Conservation (phyloP, 2,797 vertebrate genomes). For the Epinephelus awoara region DNA sequence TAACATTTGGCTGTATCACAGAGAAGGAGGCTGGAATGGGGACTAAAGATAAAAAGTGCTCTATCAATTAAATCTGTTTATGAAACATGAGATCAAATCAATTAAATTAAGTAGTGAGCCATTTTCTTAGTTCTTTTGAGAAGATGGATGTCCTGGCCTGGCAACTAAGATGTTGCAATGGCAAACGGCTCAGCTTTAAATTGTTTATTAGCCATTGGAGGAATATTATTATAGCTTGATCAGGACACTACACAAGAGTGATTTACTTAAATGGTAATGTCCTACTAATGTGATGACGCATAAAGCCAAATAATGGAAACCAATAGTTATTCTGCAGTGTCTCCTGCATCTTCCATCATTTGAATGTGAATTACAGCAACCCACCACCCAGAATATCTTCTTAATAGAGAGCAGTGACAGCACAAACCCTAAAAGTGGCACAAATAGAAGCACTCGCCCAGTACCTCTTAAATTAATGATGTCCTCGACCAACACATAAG, state of each 20-base stretch:
- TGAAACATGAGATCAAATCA: conserved; percentile 25
- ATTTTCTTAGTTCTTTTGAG: conserved; percentile 7
- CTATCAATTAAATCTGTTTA: conserved; percentile 16
- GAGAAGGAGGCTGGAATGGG: background rate
- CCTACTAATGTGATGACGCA: conserved; percentile 10
- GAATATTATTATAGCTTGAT: background rate
- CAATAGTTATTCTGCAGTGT: background rate
- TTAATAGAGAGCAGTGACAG: conserved; percentile 30
- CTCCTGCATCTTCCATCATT: conserved; percentile 7
- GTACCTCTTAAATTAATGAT: conserved; percentile 73
- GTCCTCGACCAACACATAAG: conserved; percentile 31
- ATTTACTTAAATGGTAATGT: conserved; percentile 3
- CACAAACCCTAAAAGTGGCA: conserved; percentile 59
- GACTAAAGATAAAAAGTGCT: conserved; percentile 1
- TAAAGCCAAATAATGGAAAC: conserved; percentile 8
- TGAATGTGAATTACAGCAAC: conserved; percentile 18
- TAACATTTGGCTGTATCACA: background rate
- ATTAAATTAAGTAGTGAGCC: background rate
- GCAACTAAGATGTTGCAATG: conserved; percentile 19
- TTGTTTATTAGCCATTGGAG: background rate
- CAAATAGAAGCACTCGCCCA: conserved; percentile 66
- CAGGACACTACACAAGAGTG: background rate
- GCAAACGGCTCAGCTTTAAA: background rate
- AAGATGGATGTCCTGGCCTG: background rate
- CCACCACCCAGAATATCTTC: conserved; percentile 7